Evolutionary conservation across 2,888 invertebrate genomes (phyloP).

Genomic region (Drosophila ezoana): DNA sequence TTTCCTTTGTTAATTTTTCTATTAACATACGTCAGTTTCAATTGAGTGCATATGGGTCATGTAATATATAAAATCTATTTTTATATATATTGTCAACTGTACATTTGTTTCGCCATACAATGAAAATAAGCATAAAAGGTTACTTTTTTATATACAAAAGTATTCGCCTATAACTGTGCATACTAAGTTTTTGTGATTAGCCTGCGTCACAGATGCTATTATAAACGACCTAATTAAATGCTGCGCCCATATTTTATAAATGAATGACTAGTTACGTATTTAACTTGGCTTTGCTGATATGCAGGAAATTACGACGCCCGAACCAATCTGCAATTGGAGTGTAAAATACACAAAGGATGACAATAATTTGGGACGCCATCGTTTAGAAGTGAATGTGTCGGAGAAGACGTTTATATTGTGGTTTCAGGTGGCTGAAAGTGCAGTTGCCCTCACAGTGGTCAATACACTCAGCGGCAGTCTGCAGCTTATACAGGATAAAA

Average conservation of each 20-base stretch:
- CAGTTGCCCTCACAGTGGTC: conserved; percentile 84
- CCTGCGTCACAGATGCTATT: conserved; percentile 43
- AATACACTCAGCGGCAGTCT: conserved; percentile 90
- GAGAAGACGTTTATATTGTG: conserved; percentile 69
- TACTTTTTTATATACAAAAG: conserved; percentile 8
- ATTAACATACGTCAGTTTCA: too few relatives aligned
- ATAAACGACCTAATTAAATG: background rate
- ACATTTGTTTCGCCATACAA: background rate
- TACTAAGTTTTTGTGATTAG: conserved; percentile 23
- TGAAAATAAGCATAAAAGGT: conserved; percentile 1
- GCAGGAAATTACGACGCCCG: conserved; percentile 83
- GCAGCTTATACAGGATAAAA: conserved; percentile 88
- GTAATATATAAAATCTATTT: too few relatives aligned
- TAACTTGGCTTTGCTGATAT: conserved; percentile 29
- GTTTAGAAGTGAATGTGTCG: conserved; percentile 86
- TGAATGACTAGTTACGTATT: conserved; percentile 7
- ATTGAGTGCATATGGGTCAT: too few relatives aligned
- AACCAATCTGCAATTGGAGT: conserved; percentile 88
- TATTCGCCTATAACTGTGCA: background rate
- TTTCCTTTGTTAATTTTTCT: too few relatives aligned
- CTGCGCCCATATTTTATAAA: conserved; percentile 7
- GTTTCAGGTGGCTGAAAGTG: conserved; percentile 83
- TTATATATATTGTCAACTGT: background rate
- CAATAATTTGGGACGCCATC: conserved; percentile 87
- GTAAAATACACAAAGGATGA: conserved; percentile 86